Base-by-base conservation (phyloP, 2,888 invertebrate species). In the Corbicula japonica region DNA sequence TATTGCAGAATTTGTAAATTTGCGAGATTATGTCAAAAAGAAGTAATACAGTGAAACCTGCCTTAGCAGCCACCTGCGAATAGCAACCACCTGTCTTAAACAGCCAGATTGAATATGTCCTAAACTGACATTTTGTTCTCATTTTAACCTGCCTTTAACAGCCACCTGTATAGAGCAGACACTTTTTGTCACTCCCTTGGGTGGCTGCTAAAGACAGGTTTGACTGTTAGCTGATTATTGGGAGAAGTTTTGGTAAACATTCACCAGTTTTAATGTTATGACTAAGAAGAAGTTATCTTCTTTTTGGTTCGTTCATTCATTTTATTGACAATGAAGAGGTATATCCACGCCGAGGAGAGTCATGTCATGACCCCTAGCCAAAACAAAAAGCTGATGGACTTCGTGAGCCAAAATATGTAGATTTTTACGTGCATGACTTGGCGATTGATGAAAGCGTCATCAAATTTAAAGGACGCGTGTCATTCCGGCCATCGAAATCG, bases 391-490 rank as follows among this genome's bases (percentile, higher is more conserved):
- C 46, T 76, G 2, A 38, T 76, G 62, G 50, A 76, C 34, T 77
- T 8, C 35, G 32, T 62, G 65, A 69, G 2, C 58, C 56, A 54
- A 70, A 30, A 30, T 81, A 78, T 54, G 12, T 28, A 21, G 38
- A 12, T 28, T 65, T 23, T 5, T 80, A 69, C 32, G 26, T 35
- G 32, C 80, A 63, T n/a, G 30, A 74, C 50, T 32, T 77, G 0
- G 50, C 65, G n/a, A 30, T 76, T n/a, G 76, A 83, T 78, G 76
- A 83, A 28, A 60, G 65, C 21, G 79, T 68, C 60, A 61, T 76
- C 8, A 73, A 72, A 26, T 80, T 83, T 80, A 83, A 77, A 60
- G 80, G 80, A 1, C 58, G 76, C 6, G 3, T 82, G 23, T n/a
- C 28, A 5, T 61, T 46, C 23, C 56, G 32, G 18, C 79, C 79